Evolutionary conservation across 2,888 invertebrate species (phyloP).

Genomic region (Hermaeophaga mercurialis): DNA sequence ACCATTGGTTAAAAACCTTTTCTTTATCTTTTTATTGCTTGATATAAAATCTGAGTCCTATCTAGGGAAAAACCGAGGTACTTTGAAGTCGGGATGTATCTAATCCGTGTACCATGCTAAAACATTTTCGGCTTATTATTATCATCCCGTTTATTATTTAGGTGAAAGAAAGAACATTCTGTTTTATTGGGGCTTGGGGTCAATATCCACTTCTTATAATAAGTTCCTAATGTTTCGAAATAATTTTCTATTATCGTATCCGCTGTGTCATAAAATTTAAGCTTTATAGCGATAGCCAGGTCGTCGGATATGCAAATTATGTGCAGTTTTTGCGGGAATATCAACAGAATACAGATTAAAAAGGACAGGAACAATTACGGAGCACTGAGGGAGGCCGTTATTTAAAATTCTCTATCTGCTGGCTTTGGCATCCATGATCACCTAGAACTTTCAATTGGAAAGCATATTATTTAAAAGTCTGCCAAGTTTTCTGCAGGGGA

Average conservation of each 20-base stretch:
- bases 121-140: too few relatives aligned
- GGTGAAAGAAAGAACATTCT: not conserved
- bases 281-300: not conserved
- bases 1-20: too few relatives aligned
- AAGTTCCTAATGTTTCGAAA: too few relatives aligned
- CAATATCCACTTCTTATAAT: too few relatives aligned
- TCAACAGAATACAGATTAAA: conserved; percentile 23
- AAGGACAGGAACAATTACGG: conserved; percentile 29
- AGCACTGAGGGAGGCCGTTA: conserved; percentile 33
- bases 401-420: conserved; percentile 22
- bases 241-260: not conserved
- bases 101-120: too few relatives aligned
- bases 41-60: too few relatives aligned
- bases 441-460: conserved; percentile 28
- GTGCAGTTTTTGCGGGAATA: conserved; percentile 14
- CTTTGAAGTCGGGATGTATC: too few relatives aligned
- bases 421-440: conserved; percentile 12
- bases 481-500: not conserved
- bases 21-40: too few relatives aligned
- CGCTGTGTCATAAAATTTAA: not conserved
- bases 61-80: not conserved
- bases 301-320: conserved; percentile 25
- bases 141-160: not conserved
- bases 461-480: conserved; percentile 31
- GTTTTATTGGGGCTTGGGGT: not conserved